Evolutionary conservation across 2,113 vertebrate species (phyloP).

Genomic region (Rhinogobius similis): DNA sequence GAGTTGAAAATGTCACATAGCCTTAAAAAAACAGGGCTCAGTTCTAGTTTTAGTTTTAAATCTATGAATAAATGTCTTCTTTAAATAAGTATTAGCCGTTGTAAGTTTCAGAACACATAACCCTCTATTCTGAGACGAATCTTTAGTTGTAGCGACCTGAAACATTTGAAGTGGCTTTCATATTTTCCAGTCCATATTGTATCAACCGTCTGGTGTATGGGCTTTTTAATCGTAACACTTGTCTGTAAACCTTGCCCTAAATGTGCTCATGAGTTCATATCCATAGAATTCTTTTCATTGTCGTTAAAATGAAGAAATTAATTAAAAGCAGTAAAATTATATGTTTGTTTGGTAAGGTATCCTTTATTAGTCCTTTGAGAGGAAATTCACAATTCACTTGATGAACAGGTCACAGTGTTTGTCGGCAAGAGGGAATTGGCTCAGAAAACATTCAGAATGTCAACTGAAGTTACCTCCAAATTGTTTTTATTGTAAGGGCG

Average conservation of each 20-base stretch:
- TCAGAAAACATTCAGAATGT: background rate
- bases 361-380: too few relatives aligned
- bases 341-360: background rate
- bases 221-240: background rate
- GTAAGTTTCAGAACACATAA: background rate
- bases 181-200: background rate
- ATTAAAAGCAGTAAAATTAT: background rate
- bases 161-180: conserved; percentile 4
- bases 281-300: background rate
- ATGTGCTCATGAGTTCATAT: background rate
- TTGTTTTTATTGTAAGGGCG: background rate
- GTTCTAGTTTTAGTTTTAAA: too few relatives aligned
- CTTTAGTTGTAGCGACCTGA: background rate
- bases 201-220: background rate
- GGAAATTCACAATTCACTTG: background rate
- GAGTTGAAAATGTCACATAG: too few relatives aligned
- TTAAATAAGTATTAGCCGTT: background rate
- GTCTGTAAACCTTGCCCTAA: conserved; percentile 3
- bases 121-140: background rate
- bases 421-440: background rate
- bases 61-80: too few relatives aligned
- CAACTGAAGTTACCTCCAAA: background rate
- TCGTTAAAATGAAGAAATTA: background rate
- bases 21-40: too few relatives aligned
- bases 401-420: background rate